Evolutionary conservation across 53 echinoderm and acorn worm genomes (phyloP), one percentile per base, ranked within the genome.

Genomic region (Mesocentrotus franciscanus): DNA sequence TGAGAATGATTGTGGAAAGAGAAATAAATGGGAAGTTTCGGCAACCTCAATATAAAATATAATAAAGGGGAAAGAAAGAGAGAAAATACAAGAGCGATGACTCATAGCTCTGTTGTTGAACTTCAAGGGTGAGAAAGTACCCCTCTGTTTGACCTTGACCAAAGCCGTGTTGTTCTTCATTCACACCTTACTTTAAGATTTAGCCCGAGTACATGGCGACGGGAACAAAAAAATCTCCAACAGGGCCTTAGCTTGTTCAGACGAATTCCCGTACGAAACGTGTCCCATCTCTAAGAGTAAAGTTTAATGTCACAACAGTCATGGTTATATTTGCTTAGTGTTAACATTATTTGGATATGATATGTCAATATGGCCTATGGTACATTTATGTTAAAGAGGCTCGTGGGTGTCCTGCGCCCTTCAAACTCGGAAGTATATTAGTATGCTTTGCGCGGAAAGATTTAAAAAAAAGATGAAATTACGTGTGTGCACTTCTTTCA

Each of bases 71-170:
- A 49, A 7, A 49, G 49, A 49, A 49, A 49, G 49, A 49, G 49
- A 49, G 49, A 66, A 22, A 36, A 81, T 35, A 36, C 81, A 81
- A 81, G 14, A 36, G 60, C 59, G 66, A 91, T 91, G 91, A 91
- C 64, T 91, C 91, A 91, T 66, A 26, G 58, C 91, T 34, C 39
- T 62, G 34, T 12, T 91, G 35, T 91, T 66, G 66, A 91, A 91
- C 68, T 91, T 91, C n/a, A 56, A 74, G 92, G 75, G 92, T 92
- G 92, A 92, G 92, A 92, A 92, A 92, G 74, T 92, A 92, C 92
- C 92, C 92, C 75, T 92, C 29, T 56, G 27, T 92, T 92, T 92
- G 92, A 92, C 92, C 92, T 92, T 92, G 92, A 92, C 92, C 75
- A 92, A 56, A 35, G 24, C n/a, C 20, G n/a, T 91, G 90, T 64